Evolutionary conservation across 1,140 invertebrate genomes (phyloP).

Genomic region (Sesamia nonagrioides): DNA sequence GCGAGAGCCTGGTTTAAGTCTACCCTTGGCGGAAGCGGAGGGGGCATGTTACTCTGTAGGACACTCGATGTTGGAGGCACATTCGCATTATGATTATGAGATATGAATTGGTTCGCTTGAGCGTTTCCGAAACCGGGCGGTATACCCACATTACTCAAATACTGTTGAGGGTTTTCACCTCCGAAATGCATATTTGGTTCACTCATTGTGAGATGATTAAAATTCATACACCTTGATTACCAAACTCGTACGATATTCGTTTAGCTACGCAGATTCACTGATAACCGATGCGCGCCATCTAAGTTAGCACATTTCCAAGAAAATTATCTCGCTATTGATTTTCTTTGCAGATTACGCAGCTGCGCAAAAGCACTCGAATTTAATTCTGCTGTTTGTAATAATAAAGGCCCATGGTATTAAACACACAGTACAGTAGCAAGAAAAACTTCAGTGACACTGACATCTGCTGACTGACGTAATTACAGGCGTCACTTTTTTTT

Average conservation of each 20-base stretch:
- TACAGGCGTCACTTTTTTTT: no score
- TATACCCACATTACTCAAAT: background rate
- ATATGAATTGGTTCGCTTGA: background rate
- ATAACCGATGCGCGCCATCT: slow-evolving; percentile 43
- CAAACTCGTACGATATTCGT: background rate
- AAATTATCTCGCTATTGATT: slow-evolving; percentile 7
- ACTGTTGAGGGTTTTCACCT: background rate
- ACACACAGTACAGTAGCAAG: no score
- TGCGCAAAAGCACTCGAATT: slow-evolving; percentile 3
- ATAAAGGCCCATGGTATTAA: background rate
- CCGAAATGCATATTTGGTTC: slow-evolving; percentile 56
- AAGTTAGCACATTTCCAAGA: background rate
- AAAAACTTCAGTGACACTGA: background rate
- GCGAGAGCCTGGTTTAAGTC: slow-evolving; percentile 64
- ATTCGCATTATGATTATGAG: slow-evolving; percentile 30
- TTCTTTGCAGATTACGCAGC: slow-evolving; percentile 31
- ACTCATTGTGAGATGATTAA: slow-evolving; percentile 63
- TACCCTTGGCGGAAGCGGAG: slow-evolving; percentile 74
- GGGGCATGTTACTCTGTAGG: slow-evolving; percentile 55
- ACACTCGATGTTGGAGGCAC: slow-evolving; percentile 65
- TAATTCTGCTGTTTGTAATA: background rate
- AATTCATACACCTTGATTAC: slow-evolving; percentile 39
- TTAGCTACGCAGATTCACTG: slow-evolving; percentile 40
- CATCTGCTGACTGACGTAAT: no score
- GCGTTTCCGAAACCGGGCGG: background rate